A percentile compares a stretch with the other conserved stretches of the same genome.
Evolutionary conservation across 2,113 vertebrate genomes (phyloP).

Genomic region (Bostrychus sinensis): DNA sequence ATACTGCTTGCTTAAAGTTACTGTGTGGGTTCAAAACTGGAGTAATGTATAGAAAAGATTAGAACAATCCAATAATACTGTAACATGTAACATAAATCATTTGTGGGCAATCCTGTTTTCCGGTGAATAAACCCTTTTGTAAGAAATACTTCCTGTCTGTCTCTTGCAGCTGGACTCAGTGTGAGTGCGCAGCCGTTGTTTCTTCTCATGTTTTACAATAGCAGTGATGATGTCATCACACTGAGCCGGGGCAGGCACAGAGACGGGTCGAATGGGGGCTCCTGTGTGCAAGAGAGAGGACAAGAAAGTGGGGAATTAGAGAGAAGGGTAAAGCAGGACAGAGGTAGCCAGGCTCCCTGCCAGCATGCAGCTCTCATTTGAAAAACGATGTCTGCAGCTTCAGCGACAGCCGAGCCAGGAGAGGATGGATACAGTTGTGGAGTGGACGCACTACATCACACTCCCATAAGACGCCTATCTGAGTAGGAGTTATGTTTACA

Average conservation of each 20-base stretch:
- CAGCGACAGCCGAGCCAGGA: slow-evolving; percentile 32
- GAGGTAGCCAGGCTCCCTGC: slow-evolving; percentile 50
- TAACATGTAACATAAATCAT: not conserved
- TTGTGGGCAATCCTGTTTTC: slow-evolving; percentile 25
- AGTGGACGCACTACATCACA: slow-evolving; percentile 27
- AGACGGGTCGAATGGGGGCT: slow-evolving; percentile 1
- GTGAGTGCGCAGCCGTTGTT: slow-evolving; percentile 47
- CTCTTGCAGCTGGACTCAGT: slow-evolving; percentile 52
- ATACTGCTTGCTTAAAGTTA: too few relatives aligned
- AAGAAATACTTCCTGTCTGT: slow-evolving; percentile 56
- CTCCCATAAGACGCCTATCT: slow-evolving; percentile 3
- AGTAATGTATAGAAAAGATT: too few relatives aligned
- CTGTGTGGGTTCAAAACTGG: too few relatives aligned
- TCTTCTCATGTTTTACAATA: slow-evolving; percentile 10
- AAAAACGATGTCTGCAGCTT: slow-evolving; percentile 60
- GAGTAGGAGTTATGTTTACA: slow-evolving; percentile 20
- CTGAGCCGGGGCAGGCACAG: slow-evolving; percentile 1
- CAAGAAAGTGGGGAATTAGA: slow-evolving; percentile 10
- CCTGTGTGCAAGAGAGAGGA: slow-evolving; percentile 10
- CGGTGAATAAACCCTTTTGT: slow-evolving; percentile 38
- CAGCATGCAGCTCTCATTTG: slow-evolving; percentile 66
- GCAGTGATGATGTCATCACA: slow-evolving; percentile 53
- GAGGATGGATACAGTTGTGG: slow-evolving; percentile 35
- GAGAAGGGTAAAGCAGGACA: slow-evolving; percentile 17
- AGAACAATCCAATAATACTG: too few relatives aligned